Conservation (phyloP, 2,888 invertebrate genomes). For the Agonopterix arenella region DNA sequence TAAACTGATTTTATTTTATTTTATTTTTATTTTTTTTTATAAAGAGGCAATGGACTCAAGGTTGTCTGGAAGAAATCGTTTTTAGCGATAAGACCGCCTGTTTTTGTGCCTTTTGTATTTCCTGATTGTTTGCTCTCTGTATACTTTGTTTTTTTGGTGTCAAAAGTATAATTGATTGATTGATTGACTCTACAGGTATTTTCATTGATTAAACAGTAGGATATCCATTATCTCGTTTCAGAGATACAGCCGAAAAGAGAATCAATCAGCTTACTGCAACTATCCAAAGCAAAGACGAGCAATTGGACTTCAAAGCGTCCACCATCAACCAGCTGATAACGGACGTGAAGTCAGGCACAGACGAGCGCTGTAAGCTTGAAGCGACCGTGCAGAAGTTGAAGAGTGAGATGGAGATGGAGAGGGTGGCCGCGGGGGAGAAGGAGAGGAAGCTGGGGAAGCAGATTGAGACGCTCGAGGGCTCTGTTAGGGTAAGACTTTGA, state of each 20-base stretch:
- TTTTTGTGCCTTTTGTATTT: too few species aligned
- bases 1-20: too few species aligned
- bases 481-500: constrained; percentile 20
- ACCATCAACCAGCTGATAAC: constrained; percentile 35
- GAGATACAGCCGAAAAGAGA: constrained; percentile 16
- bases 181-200: too few species aligned
- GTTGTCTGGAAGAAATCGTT: too few species aligned
- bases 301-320: constrained; percentile 25
- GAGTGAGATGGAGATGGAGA: constrained; percentile 24
- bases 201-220: too few species aligned
- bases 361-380: constrained; percentile 25
- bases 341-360: constrained; percentile 28
- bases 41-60: too few species aligned
- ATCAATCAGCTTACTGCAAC: constrained; percentile 15
- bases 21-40: too few species aligned
- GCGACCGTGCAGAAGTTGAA: constrained; percentile 19
- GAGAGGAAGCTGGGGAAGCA: constrained; percentile 19
- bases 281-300: constrained; percentile 21
- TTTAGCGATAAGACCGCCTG: too few species aligned
- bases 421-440: constrained; percentile 20
- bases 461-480: constrained; percentile 24
- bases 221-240: constrained; percentile 3
- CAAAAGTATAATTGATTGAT: too few species aligned
- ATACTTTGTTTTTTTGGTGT: too few species aligned
- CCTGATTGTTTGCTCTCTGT: too few species aligned